Percentiles rank a stretch among this genome's conserved stretches.
These are phyloP conservation scores for Pheosia gnoma DNA, from an alignment of 2,888 invertebrate genomes.

Conservation along the genomic window DNA sequence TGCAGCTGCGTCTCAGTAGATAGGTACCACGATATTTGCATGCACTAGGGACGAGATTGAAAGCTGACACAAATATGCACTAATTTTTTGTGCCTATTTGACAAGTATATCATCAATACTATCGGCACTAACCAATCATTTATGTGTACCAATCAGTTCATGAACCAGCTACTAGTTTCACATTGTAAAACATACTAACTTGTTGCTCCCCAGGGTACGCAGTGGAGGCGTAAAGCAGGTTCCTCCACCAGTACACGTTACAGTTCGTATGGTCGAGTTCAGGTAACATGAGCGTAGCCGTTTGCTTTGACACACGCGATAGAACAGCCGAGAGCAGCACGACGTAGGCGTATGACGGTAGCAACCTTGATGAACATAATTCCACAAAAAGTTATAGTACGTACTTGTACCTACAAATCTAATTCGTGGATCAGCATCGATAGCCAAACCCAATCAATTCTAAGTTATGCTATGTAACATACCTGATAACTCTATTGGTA, in stretches of 20 bases:
- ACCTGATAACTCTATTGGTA: slow-evolving; percentile 84
- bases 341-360: slow-evolving; percentile 85
- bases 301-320: slow-evolving; percentile 48
- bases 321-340: slow-evolving; percentile 79
- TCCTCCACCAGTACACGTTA: slow-evolving; percentile 86
- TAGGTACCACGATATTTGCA: slow-evolving; percentile 92
- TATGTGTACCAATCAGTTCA: not conserved
- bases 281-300: slow-evolving; percentile 73
- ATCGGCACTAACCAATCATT: not conserved
- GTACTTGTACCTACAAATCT: too few relatives aligned
- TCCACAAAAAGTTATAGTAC: too few relatives aligned
- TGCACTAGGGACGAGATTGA: slow-evolving; percentile 82
- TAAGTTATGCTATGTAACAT: slow-evolving; percentile 43
- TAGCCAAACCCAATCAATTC: not conserved
- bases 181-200: slow-evolving; percentile 61
- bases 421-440: too few relatives aligned
- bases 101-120: too few relatives aligned
- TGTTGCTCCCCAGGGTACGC: slow-evolving; percentile 84
- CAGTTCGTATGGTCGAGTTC: slow-evolving; percentile 84
- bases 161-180: too few relatives aligned
- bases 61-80: too few relatives aligned
- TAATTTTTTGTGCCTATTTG: too few relatives aligned
- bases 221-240: slow-evolving; percentile 85
- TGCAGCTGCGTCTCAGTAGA: slow-evolving; percentile 91
- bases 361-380: slow-evolving; percentile 64